Percentiles rank a stretch among this genome's conserved stretches.
phyloP scores from a whole-genome alignment of 2,113 vertebrate species.

The Clarias macrocephalus region DNA sequence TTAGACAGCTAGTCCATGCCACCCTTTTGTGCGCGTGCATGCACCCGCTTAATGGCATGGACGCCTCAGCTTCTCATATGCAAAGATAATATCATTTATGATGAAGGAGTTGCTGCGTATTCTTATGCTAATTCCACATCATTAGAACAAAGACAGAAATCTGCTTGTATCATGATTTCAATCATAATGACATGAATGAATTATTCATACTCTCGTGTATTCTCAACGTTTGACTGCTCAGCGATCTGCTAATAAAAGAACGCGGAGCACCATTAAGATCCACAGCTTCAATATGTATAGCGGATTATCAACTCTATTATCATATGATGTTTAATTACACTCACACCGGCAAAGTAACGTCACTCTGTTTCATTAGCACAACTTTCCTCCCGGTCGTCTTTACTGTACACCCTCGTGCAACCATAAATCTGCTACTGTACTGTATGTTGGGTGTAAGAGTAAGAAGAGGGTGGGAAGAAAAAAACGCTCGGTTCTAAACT shows the following conservation, averaged over 20 bases:
- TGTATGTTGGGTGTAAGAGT: background rate
- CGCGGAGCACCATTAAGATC: background rate
- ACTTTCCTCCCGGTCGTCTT: background rate
- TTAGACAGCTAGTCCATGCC: background rate
- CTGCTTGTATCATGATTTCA: slow-evolving; percentile 23
- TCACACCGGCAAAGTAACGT: background rate
- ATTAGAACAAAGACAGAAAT: slow-evolving; percentile 20
- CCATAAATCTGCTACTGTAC: background rate
- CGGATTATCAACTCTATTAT: background rate
- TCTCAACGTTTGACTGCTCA: background rate
- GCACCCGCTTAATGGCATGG: background rate
- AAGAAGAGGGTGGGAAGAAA: too few relatives aligned
- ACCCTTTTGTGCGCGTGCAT: slow-evolving; percentile 17
- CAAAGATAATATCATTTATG: slow-evolving; percentile 16
- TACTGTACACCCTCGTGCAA: background rate
- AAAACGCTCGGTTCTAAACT: background rate
- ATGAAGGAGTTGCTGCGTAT: background rate
- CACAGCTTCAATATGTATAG: background rate
- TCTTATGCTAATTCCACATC: slow-evolving; percentile 37
- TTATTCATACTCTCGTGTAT: slow-evolving; percentile 17
- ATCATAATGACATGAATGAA: slow-evolving; percentile 19
- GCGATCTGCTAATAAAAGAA: slow-evolving; percentile 20
- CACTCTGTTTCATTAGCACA: background rate
- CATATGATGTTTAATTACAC: background rate
- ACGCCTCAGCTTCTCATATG: background rate